Percentiles rank a stretch among this genome's conserved stretches.
phyloP scores from a whole-genome alignment of 2,888 invertebrate species.

The Meteorus colon region DNA sequence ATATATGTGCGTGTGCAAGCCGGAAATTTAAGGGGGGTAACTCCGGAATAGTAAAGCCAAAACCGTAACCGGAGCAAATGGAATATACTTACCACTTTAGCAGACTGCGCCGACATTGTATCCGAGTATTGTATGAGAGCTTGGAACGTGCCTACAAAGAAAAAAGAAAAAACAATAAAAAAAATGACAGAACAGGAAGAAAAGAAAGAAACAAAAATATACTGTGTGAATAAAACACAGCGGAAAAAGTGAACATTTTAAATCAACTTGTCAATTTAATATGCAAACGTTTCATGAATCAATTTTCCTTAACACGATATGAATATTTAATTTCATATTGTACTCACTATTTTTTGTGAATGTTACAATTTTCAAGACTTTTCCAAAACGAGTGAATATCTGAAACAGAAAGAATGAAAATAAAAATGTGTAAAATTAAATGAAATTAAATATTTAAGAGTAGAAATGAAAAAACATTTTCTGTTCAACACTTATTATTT shows the following conservation, averaged over 20 bases:
- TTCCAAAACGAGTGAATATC: constrained; percentile 99
- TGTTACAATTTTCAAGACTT: constrained; percentile 99
- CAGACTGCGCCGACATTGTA: constrained; percentile 96
- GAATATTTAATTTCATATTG: constrained; percentile 12
- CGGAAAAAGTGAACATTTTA: constrained; percentile 7
- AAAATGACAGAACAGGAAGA: constrained; percentile 10
- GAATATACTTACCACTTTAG: constrained; percentile 86
- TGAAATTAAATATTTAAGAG: background rate
- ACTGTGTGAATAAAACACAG: constrained; percentile 22
- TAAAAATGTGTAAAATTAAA: background rate
- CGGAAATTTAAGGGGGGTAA: constrained; percentile 55
- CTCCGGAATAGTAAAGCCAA: background rate
- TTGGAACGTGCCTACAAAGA: constrained; percentile 94
- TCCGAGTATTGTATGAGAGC: constrained; percentile 99
- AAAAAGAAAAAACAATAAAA: constrained; percentile 56
- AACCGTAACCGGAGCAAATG: constrained; percentile 37
- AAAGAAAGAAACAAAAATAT: constrained; percentile 5
- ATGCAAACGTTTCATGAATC: constrained; percentile 10
- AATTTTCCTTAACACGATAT: constrained; percentile 9
- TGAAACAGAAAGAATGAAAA: constrained; percentile 75
- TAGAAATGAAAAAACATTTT: constrained; percentile 1
- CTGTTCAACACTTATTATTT: background rate
- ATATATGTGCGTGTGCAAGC: constrained; percentile 43
- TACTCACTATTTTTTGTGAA: constrained; percentile 99
- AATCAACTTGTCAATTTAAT: constrained; percentile 18